Base-by-base conservation (phyloP, 2,797 vertebrate species). In the Gallirallus australis region DNA sequence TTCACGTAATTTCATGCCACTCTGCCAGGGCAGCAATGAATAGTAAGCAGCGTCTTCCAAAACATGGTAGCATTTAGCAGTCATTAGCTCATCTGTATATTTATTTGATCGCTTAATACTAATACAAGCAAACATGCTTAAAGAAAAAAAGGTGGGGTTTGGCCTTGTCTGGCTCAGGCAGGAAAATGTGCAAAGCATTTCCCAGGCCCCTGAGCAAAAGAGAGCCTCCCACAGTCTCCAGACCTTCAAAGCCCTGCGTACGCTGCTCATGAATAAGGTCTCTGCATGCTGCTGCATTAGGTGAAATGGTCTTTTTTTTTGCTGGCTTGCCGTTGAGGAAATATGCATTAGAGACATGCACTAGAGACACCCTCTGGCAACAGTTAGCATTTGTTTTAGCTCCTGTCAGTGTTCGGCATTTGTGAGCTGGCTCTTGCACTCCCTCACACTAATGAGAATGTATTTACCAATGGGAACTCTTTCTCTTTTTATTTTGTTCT, bases 401-500 rank as follows among this genome's bases (percentile, higher is more conserved):
- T 96, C 96, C 97, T 97, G 97, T 96, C 97, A 84, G 87, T 96
- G 72, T 96, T 97, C 40, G 30, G 82, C 95, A 37, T 87, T 96
- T 97, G 95, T 95, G 93, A 93, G 84, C 96, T 95, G 97, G 80
- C 92, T 96, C 97, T 96, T 95, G 82, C 96, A 42, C 90, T 96
- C 93, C 95, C 77, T 97, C 82, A 79, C 71, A 17, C 76, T 94
- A 73, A 82, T 82, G 63, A 94, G 95, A 97, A 94, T 94, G 88
- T 97, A 71, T 97, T 98, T 97, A 98, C 97, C 97, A 84, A 98
- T 96, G 95, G 97, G 88, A 97, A 97, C 97, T 98, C 95, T 98
- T 97, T 98, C 94, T 98, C 96, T 98, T 97, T 98, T 97, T 98
- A 98, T 98, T 98, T 98, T 98, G 97, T 98, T 97, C 98, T 97